These are phyloP conservation scores for Pongo pygmaeus DNA, from an alignment of 2,113 vertebrate genomes.

Conservation along the genomic window DNA sequence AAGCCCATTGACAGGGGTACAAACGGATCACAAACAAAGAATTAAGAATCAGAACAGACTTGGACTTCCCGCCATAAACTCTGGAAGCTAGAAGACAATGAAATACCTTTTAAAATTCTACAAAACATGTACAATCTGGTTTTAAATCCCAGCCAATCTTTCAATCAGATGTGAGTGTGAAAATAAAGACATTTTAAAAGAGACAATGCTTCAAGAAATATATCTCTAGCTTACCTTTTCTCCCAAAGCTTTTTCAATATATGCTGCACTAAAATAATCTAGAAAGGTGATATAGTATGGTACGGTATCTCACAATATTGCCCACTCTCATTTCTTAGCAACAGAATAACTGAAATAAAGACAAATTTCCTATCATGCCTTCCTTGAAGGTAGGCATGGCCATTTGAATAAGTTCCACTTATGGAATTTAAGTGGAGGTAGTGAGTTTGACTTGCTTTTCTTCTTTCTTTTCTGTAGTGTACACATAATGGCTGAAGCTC, in stretches of 20 bases:
- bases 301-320: background rate
- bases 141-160: background rate
- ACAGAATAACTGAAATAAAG: background rate
- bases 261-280: background rate
- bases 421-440: background rate
- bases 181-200: constrained; percentile 26
- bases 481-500: background rate
- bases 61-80: background rate
- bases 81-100: background rate
- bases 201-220: background rate
- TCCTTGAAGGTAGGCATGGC: background rate
- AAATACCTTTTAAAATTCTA: background rate
- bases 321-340: background rate
- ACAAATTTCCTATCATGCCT: background rate
- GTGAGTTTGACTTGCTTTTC: background rate
- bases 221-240: background rate
- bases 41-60: background rate
- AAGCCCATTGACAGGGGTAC: background rate
- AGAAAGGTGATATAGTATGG: background rate
- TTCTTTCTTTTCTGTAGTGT: background rate
- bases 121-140: background rate
- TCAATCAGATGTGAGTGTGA: background rate
- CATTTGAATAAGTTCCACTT: background rate
- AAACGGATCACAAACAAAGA: background rate
- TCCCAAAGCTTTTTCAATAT: background rate